phyloP scores from a whole-genome alignment of 2,113 vertebrate genomes.

The Oreamnos americanus region DNA sequence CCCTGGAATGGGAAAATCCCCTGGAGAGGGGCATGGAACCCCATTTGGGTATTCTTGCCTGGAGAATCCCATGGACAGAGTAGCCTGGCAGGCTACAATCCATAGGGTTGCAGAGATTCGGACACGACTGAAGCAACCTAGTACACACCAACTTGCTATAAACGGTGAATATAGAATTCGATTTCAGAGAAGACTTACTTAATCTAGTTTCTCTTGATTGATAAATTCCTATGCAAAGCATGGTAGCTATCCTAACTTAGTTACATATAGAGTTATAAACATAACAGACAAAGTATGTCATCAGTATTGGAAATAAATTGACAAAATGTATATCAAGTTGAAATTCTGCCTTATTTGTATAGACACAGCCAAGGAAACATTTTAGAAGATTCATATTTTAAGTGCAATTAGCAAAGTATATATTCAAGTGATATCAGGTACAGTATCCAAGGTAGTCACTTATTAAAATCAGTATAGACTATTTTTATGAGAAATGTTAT shows the following conservation, averaged over 20 bases:
- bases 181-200: background rate
- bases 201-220: background rate
- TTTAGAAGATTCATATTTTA: background rate
- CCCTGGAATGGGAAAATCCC: background rate
- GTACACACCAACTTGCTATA: background rate
- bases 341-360: background rate
- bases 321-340: background rate
- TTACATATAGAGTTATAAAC: background rate
- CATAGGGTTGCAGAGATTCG: background rate
- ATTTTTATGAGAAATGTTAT: background rate
- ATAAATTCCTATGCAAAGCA: background rate
- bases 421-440: background rate
- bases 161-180: background rate
- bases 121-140: background rate
- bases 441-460: background rate
- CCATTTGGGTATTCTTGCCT: background rate
- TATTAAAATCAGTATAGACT: background rate
- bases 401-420: background rate
- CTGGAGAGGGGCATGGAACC: background rate
- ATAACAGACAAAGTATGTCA: background rate
- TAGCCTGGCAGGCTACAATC: background rate
- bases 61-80: background rate
- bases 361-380: background rate
- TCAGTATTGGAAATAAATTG: background rate
- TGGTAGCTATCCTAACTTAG: background rate